Base-by-base conservation (phyloP, 2,888 invertebrate genomes). In the Pandemis corylana region DNA sequence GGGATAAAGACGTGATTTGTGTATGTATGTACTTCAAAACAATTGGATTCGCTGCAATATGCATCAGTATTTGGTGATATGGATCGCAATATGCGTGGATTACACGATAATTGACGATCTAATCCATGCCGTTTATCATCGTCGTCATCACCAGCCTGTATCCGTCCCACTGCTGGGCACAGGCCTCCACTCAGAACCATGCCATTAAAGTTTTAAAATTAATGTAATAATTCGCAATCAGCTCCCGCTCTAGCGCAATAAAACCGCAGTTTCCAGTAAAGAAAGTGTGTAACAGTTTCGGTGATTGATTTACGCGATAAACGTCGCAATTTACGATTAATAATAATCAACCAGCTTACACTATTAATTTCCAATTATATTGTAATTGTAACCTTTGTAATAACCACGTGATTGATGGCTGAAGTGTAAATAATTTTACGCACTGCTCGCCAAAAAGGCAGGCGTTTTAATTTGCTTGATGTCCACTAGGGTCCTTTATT, bases 251-350 rank as follows among this genome's bases (percentile, higher is more conserved):
- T 53, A 66, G 44, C 42, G 36, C 61, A 53, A 66, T 70, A 74
- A 75, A 75, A 71, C 66, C 53, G 67, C 66, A 44, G 69, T 75
- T 80, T 79, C 78, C 67, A 75, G 76, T 76, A 78, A 81, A 81
- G 80, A 82, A 81, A 82, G 82, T 76, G 79, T 77, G 77, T 77
- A 77, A 75, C 78, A 77, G 72, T 78, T 79, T 78, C 76, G 79
- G 81, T 83, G 83, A 83, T 83, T 78, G 81, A 82, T 83, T 76
- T 71, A 80, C 72, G 65, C 71, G 78, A 76, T 80, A 78, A 78
- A 78, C 61, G 67, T 7, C 68, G 72, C 72, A 71, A 67, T 76
- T 68, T 76, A 61, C 59, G 68, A 64, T 76, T 74, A 76, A 72
- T 64, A 72, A 75, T 64, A 72, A 75, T 68, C 49, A 42, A 44